Conservation (phyloP, 2,888 invertebrate species). For the Luffia ferchaultella region DNA sequence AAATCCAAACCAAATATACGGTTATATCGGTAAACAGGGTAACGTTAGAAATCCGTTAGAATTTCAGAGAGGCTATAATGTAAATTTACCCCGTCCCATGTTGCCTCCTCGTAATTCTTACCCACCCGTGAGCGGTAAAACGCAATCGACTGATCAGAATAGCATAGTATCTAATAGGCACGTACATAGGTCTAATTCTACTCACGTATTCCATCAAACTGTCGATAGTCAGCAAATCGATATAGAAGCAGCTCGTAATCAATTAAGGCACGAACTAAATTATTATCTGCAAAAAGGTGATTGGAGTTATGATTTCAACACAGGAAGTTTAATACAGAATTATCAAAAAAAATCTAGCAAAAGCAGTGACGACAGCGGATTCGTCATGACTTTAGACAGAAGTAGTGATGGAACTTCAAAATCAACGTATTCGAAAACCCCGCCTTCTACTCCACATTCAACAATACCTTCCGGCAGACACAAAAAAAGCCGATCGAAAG, state of each 20-base stretch:
- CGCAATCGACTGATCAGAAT: constrained; percentile 58
- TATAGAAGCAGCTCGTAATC: constrained; percentile 53
- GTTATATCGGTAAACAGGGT: constrained; percentile 65
- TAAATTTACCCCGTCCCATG: constrained; percentile 65
- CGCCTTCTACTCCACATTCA: constrained; percentile 56
- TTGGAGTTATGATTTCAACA: constrained; percentile 59
- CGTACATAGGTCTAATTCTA: constrained; percentile 70
- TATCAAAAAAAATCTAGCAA: constrained; percentile 61
- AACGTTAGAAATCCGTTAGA: constrained; percentile 62
- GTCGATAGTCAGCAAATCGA: constrained; percentile 45
- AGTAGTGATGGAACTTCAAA: constrained; percentile 59
- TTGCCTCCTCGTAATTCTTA: constrained; percentile 71
- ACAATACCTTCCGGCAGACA: constrained; percentile 53
- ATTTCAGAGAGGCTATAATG: constrained; percentile 64
- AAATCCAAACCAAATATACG: constrained; percentile 57
- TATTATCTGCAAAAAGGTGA: constrained; percentile 60
- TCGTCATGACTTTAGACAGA: constrained; percentile 59
- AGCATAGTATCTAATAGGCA: constrained; percentile 59
- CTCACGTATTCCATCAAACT: constrained; percentile 63
- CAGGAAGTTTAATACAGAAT: constrained; percentile 56
- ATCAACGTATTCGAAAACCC: constrained; percentile 57
- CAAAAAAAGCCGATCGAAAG: constrained; percentile 56
- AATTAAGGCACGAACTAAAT: constrained; percentile 53
- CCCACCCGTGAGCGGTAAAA: constrained; percentile 67
- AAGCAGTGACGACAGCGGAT: constrained; percentile 59